These are phyloP conservation scores for Butorides virescens DNA, from an alignment of 2,113 vertebrate species.

Conservation along the genomic window DNA sequence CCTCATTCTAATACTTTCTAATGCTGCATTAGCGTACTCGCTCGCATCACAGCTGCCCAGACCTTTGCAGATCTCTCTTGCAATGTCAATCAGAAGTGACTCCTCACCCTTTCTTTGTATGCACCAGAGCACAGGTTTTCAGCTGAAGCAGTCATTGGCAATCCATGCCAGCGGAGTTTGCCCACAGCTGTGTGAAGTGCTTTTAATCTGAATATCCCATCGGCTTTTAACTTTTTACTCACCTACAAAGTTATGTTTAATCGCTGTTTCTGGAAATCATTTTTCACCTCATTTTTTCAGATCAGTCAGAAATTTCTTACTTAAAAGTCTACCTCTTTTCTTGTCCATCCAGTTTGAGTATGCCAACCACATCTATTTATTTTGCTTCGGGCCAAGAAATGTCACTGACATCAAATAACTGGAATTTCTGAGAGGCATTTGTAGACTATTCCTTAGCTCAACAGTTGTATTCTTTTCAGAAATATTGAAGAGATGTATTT, in stretches of 20 bases:
- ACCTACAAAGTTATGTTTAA: background rate
- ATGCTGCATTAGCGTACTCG: background rate
- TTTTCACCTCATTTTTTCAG: background rate
- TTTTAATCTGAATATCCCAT: background rate
- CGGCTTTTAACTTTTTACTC: background rate
- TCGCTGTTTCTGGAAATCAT: background rate
- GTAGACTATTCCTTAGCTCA: background rate
- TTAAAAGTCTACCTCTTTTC: background rate
- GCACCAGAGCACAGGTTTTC: background rate
- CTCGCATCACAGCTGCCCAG: background rate
- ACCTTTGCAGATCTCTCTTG: background rate
- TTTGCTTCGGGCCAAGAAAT: background rate
- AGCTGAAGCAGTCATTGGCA: background rate
- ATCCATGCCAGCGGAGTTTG: background rate
- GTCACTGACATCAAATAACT: background rate
- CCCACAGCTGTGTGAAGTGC: background rate
- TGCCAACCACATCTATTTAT: background rate
- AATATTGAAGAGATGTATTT: background rate
- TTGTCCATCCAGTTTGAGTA: background rate
- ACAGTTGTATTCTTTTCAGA: background rate
- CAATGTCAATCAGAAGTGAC: background rate
- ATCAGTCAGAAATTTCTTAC: background rate
- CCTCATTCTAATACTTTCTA: background rate
- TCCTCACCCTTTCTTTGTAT: background rate
- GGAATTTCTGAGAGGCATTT: background rate